A percentile compares a stretch with the other conserved stretches of the same genome.
Evolutionary conservation across 2,113 vertebrate species (phyloP).

Genomic region (Hemiprocne comata): DNA sequence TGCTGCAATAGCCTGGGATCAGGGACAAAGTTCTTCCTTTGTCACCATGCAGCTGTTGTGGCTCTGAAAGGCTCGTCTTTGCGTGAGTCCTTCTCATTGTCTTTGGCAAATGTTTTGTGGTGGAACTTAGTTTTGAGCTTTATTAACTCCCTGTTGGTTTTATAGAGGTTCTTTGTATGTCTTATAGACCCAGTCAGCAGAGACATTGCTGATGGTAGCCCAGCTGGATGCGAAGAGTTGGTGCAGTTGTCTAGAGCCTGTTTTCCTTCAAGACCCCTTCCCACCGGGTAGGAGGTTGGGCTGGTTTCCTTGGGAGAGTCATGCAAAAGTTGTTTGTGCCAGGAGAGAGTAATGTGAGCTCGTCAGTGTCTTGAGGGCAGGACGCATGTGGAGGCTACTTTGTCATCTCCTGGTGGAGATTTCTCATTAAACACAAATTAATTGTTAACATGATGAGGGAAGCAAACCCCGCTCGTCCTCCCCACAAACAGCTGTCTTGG

Average conservation of each 20-base stretch:
- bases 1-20: neutral
- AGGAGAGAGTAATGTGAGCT: neutral
- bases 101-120: slow-evolving; percentile 33
- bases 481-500: neutral
- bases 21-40: neutral
- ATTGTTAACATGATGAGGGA: neutral
- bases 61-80: slow-evolving; percentile 10
- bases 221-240: neutral
- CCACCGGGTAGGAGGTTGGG: neutral
- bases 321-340: neutral
- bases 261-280: neutral
- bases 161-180: neutral
- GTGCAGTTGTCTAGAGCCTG: neutral
- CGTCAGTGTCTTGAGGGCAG: neutral
- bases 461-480: neutral
- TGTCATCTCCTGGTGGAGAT: neutral
- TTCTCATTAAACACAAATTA: slow-evolving; percentile 11
- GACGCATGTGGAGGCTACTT: neutral
- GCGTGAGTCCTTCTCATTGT: neutral
- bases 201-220: neutral
- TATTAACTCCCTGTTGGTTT: slow-evolving; percentile 35
- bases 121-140: neutral
- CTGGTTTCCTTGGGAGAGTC: neutral
- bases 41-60: neutral
- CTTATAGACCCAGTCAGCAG: neutral